Evolutionary conservation across 2,113 vertebrate species (phyloP), one percentile per base, ranked within the genome.

Genomic region (Nansenia antarctica): DNA sequence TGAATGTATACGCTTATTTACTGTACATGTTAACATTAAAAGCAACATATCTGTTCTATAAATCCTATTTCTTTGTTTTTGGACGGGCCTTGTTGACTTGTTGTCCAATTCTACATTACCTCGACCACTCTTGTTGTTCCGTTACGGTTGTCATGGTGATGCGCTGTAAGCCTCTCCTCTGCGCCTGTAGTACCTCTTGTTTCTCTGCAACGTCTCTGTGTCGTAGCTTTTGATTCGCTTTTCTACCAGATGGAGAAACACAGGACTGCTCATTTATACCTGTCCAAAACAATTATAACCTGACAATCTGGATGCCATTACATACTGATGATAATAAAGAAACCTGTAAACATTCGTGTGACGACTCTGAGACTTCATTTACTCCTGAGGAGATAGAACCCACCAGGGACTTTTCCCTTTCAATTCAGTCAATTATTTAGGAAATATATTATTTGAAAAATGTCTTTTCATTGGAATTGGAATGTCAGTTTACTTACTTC

Each of bases 321-420:
- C 69, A 72, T 67, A 57, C 45, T 83, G 81, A 69, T 82, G 63
- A 77, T 67, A 80, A 82, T 81, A 78, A 79, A 83, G 52, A 82
- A 74, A 49, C 2, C 0, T 32, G 60, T 73, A 79, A 76, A 79
- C 53, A n/a, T 32, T 32, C 66, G 47, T 35, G 27, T 65, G 49
- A 59, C 47, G 66, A 63, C 69, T 80, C 67, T 74, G 67, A 54
- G 70, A 63, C 42, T 1, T 65, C 67, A 65, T 82, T 76, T 69
- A 20, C 11, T 0, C 37, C 24, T 37, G 30, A 34, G n/a, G n/a
- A n/a, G n/a, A n/a, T n/a, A n/a, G n/a, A n/a, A n/a, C n/a, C n/a
- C n/a, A n/a, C n/a, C n/a, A n/a, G n/a, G n/a, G n/a, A n/a, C n/a
- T n/a, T n/a, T n/a, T n/a, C n/a, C n/a, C n/a, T n/a, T n/a, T n/a